These are phyloP conservation scores for Neogale vison DNA, from an alignment of 2,113 vertebrate genomes.

Conservation along the genomic window DNA sequence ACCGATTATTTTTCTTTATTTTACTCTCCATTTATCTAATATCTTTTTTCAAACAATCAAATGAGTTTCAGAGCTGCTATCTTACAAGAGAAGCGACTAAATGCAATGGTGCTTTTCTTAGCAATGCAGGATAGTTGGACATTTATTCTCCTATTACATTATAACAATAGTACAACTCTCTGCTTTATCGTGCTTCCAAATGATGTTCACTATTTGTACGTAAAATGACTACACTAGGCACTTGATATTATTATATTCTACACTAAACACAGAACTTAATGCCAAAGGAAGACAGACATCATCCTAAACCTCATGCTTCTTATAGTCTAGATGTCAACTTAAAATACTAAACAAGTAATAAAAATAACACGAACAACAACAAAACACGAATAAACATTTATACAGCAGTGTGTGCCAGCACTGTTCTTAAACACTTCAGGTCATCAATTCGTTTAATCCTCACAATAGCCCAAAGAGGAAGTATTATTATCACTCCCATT, in stretches of 20 bases:
- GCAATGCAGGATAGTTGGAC: background rate
- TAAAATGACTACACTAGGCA: background rate
- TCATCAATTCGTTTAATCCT: background rate
- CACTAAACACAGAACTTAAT: background rate
- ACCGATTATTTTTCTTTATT: background rate
- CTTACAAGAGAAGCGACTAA: background rate
- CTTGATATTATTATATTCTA: background rate
- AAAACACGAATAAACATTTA: background rate
- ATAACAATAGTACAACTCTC: background rate
- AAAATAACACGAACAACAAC: background rate
- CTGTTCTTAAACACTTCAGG: background rate
- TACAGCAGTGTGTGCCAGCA: background rate
- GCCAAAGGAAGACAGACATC: background rate
- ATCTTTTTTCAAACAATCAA: background rate
- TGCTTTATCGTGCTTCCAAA: background rate
- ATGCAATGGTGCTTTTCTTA: background rate
- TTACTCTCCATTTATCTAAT: background rate
- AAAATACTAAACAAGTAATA: conserved; percentile 3
- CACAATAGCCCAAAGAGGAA: background rate
- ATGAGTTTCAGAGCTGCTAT: background rate
- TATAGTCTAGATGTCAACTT: background rate
- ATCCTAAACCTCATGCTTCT: background rate
- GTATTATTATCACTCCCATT: background rate
- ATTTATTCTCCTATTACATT: background rate
- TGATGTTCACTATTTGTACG: background rate